phyloP scores from a whole-genome alignment of 2,888 invertebrate genomes.

The Xanthorhoe spadicearia region DNA sequence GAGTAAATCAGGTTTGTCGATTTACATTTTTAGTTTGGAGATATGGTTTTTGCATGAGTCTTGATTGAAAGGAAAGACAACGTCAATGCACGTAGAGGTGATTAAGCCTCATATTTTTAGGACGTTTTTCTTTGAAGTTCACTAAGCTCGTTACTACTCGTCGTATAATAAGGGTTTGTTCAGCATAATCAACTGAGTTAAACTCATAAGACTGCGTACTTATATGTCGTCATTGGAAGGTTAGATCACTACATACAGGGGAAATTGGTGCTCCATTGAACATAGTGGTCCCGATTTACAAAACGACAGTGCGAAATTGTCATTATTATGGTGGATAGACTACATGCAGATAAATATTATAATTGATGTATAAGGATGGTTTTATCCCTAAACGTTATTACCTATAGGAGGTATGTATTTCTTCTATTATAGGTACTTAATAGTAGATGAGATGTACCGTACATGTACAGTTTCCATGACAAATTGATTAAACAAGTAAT shows the following conservation, averaged over 20 bases:
- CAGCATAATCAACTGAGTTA: not conserved
- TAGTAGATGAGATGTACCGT: not conserved
- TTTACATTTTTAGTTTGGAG: no score
- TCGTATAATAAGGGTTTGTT: no score
- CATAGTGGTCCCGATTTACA: not conserved
- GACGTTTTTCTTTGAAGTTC: no score
- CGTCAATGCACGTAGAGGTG: no score
- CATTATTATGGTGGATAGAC: not conserved
- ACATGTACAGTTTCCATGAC: not conserved
- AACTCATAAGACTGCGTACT: not conserved
- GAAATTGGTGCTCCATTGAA: conserved; percentile 17
- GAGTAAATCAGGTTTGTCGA: no score
- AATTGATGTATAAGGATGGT: no score
- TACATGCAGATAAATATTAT: not conserved
- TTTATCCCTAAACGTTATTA: no score
- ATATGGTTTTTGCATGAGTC: no score
- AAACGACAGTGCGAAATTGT: not conserved
- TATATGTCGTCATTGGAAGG: not conserved
- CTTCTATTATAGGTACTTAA: not conserved
- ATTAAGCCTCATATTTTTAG: no score
- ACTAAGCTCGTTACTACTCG: no score
- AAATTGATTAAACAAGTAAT: conserved; percentile 3
- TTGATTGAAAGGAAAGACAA: no score
- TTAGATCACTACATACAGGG: not conserved
- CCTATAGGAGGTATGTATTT: no score